Conservation (phyloP, 1,140 invertebrate genomes). For the Penaeus japonicus region DNA sequence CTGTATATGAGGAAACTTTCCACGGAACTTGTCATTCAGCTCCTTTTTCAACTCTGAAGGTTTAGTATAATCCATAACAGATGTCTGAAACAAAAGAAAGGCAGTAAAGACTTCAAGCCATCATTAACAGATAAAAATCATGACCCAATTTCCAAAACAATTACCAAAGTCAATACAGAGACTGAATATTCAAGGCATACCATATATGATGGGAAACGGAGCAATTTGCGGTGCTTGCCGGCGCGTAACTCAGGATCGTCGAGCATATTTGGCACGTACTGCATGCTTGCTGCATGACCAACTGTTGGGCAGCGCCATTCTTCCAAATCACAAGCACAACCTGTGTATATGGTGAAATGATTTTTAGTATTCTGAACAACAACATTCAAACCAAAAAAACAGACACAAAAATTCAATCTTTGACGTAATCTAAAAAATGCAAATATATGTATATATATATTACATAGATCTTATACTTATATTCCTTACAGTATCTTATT, state of each 20-base stretch:
- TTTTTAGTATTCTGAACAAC: neutral
- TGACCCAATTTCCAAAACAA: slow-evolving; percentile 12
- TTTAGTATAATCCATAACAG: slow-evolving; percentile 95
- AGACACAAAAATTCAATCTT: neutral
- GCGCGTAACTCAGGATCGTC: slow-evolving; percentile 96
- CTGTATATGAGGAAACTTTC: slow-evolving; percentile 94
- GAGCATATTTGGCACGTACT: slow-evolving; percentile 85
- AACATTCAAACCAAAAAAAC: neutral
- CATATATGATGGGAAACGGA: slow-evolving; percentile 96
- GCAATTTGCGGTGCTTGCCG: slow-evolving; percentile 90
- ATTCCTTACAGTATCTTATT: no score
- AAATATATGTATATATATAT: neutral
- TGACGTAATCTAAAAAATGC: neutral
- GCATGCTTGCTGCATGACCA: neutral
- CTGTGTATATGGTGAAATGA: slow-evolving; percentile 55
- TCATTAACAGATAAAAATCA: slow-evolving; percentile 4
- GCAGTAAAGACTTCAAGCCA: neutral
- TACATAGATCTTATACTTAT: no score
- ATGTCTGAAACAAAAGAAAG: slow-evolving; percentile 71
- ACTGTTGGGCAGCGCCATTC: slow-evolving; percentile 53
- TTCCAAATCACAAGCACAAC: slow-evolving; percentile 65
- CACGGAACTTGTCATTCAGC: slow-evolving; percentile 95
- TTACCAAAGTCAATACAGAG: neutral
- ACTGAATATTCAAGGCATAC: slow-evolving; percentile 63
- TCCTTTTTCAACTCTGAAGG: slow-evolving; percentile 97